A percentile compares a stretch with the other conserved stretches of the same genome.
phyloP scores from a whole-genome alignment of 2,888 invertebrate genomes.

The Cryptocheilus praepositus region DNA sequence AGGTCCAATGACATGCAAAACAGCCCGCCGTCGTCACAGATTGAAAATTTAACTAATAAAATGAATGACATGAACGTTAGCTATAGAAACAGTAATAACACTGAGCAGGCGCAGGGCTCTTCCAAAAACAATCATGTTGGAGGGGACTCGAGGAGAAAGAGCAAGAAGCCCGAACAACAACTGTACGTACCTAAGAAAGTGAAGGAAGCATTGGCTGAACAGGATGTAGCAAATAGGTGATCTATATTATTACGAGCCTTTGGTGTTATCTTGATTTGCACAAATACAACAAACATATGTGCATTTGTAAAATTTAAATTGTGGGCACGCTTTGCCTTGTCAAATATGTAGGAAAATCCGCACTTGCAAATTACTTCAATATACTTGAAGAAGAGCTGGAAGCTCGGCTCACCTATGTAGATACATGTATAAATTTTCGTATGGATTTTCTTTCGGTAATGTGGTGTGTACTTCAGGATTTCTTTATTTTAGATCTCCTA shows the following conservation, averaged over 20 bases:
- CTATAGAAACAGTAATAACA: conserved; percentile 61
- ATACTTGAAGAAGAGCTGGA: too few relatives aligned
- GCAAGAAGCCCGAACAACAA: conserved; percentile 78
- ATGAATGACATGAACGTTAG: conserved; percentile 64
- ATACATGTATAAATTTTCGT: conserved; percentile 13
- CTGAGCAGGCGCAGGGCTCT: conserved; percentile 55
- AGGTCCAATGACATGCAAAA: conserved; percentile 53
- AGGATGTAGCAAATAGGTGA: conserved; percentile 69
- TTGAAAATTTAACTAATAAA: conserved; percentile 63
- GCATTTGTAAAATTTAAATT: conserved; percentile 18
- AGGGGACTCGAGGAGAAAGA: conserved; percentile 59
- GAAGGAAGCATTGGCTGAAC: conserved; percentile 73
- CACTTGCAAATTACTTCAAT: too few relatives aligned
- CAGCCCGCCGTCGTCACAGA: conserved; percentile 50
- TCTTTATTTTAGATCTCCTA: conserved; percentile 49
- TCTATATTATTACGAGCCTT: conserved; percentile 16
- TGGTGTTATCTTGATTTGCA: conserved; percentile 15
- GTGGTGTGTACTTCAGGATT: neutral
- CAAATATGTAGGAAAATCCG: conserved; percentile 15
- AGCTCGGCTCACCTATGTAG: too few relatives aligned
- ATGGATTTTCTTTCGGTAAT: neutral
- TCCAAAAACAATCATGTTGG: conserved; percentile 59
- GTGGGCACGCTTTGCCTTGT: neutral
- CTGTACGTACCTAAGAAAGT: conserved; percentile 77
- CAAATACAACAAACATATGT: neutral